Evolutionary conservation across 2,113 vertebrate species (phyloP), one percentile per base, ranked within the genome.

Genomic region (Sander vitreus): DNA sequence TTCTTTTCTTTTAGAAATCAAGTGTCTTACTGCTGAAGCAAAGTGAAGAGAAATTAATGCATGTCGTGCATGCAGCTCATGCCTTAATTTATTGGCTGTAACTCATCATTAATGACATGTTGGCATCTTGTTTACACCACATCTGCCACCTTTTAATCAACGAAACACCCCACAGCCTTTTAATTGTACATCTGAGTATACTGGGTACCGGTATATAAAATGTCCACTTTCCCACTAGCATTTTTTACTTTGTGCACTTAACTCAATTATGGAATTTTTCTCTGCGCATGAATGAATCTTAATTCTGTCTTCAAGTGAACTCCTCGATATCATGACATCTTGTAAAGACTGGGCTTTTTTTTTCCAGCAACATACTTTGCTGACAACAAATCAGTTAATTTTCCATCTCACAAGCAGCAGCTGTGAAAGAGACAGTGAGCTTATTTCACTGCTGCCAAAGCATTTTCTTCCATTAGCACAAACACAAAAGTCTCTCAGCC

Each of bases 401-500:
- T 81, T 87, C 63, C 80, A 71, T 73, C 33, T 69, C 54, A 83
- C 25, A 33, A 39, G 59, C 60, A 69, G 78, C 78, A 70, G 72
- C 54, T 33, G 33, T 30, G 66, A 33, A 33, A 5, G 23, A 71
- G 12, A 27, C 74, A 36, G 27, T 33, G 33, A 33, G 57, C 48
- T 23, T 33, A 5, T 60, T 53, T 70, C 9, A 23, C 15, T 12
- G 33, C 33, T 33, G 33, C 33, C 33, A 33, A 54, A 54, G 30
- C 23, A 8, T 23, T 62, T 25, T 21, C 23, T 72, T 33, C 18
- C 65, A 48, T 27, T 5, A 54, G 16, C 48, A 76, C 11, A 6
- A 19, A 70, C 18, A 57, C n/a, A 2, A 14, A 16, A 19, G 63
- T 66, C 73, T 78, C 66, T 45, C 53, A 50, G 48, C 36, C 76